These are phyloP conservation scores for Allygus modestus DNA, from an alignment of 2,888 invertebrate species.

Conservation along the genomic window DNA sequence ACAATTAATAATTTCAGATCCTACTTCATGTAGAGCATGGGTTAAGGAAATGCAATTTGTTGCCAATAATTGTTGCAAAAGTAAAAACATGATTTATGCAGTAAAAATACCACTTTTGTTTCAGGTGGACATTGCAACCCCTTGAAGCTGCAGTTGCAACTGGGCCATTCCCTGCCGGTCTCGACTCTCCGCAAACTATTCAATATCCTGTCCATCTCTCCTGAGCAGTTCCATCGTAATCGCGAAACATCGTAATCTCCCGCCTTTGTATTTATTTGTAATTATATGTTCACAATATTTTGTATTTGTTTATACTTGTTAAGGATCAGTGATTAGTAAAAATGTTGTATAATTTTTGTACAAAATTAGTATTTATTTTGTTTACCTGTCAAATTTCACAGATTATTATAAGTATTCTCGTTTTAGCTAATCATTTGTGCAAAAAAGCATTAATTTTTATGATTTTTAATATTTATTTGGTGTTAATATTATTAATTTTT, in stretches of 20 bases:
- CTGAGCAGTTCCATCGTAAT: background rate
- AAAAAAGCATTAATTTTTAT: no score
- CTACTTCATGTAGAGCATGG: no score
- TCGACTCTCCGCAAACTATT: conserved; percentile 15
- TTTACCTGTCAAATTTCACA: no score
- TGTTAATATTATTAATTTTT: no score
- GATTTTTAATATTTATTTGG: no score
- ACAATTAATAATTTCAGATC: no score
- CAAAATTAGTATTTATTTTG: no score
- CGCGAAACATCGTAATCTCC: background rate
- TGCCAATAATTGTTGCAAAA: no score
- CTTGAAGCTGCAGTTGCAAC: conserved; percentile 5
- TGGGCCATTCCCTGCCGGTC: conserved; percentile 19
- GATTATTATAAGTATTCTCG: no score
- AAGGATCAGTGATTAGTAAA: background rate
- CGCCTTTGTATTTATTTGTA: background rate
- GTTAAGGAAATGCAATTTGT: no score
- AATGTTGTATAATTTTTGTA: conserved; percentile 11
- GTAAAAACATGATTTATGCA: no score
- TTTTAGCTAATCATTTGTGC: no score
- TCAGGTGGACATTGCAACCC: background rate
- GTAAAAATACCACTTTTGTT: background rate
- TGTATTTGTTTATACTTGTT: background rate
- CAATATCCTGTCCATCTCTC: background rate
- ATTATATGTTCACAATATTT: background rate